Percentiles rank a stretch among this genome's conserved stretches.
Conservation (phyloP, 2,888 invertebrate species). For the Pterostichus niger region DNA sequence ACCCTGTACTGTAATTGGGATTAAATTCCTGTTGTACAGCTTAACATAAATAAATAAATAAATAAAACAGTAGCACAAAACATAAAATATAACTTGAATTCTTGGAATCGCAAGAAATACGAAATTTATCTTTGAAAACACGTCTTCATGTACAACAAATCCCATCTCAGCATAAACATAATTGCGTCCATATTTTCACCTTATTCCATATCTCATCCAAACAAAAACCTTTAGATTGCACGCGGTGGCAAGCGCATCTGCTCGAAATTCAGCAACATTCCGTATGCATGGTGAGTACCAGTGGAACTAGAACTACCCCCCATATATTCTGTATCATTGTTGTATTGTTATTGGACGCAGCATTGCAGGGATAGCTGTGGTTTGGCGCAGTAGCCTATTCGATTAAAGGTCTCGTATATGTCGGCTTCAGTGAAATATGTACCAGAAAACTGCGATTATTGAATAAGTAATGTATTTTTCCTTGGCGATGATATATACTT, state of each 20-base stretch:
- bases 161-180: conserved; percentile 28
- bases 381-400: conserved; percentile 16
- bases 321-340: conserved; percentile 57
- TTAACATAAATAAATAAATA: too few relatives aligned
- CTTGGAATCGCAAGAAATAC: neutral
- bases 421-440: conserved; percentile 56
- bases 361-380: conserved; percentile 44
- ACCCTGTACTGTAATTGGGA: too few relatives aligned
- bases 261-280: conserved; percentile 1
- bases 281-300: conserved; percentile 34
- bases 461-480: conserved; percentile 65
- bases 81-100: neutral
- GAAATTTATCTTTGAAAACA: conserved; percentile 10
- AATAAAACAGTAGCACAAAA: neutral
- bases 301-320: neutral
- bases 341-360: conserved; percentile 60
- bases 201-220: conserved; percentile 14
- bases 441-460: conserved; percentile 62
- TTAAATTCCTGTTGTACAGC: too few relatives aligned
- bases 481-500: conserved; percentile 63
- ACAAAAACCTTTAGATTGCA: conserved; percentile 40
- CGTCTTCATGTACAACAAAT: neutral
- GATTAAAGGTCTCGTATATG: conserved; percentile 59
- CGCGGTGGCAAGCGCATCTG: conserved; percentile 14
- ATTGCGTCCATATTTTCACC: conserved; percentile 48